A percentile compares a stretch with the other conserved stretches of the same genome.
Conservation (phyloP, 1,140 invertebrate species). For the Pseudomyrmex cubaensis region DNA sequence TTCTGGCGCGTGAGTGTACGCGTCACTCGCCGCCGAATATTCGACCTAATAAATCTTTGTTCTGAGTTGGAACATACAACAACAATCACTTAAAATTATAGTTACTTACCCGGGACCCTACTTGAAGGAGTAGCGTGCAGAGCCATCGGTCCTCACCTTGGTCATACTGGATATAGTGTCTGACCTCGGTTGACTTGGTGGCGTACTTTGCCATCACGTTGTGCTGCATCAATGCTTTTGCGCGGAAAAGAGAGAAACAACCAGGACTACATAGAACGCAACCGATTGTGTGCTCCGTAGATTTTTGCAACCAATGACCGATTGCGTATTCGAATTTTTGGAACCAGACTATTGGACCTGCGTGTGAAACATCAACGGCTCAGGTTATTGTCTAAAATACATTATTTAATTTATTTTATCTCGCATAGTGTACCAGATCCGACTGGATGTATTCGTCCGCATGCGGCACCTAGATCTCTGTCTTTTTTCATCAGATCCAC, state of each 20-base stretch:
- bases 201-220: slow-evolving; percentile 96
- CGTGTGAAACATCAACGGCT: not conserved
- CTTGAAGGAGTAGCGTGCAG: slow-evolving; percentile 93
- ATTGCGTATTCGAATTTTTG: slow-evolving; percentile 98
- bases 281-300: slow-evolving; percentile 96
- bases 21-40: slow-evolving; percentile 96
- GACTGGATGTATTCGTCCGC: slow-evolving; percentile 96
- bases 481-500: slow-evolving; percentile 97
- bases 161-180: slow-evolving; percentile 97
- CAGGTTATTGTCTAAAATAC: no score
- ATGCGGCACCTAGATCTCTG: slow-evolving; percentile 94
- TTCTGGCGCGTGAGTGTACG: slow-evolving; percentile 96
- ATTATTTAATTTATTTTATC: not conserved
- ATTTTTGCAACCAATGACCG: slow-evolving; percentile 97
- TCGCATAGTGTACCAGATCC: slow-evolving; percentile 87
- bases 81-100: not conserved
- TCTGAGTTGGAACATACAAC: no score
- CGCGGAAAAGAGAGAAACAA: slow-evolving; percentile 96
- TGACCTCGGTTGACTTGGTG: slow-evolving; percentile 91
- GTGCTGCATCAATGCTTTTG: slow-evolving; percentile 95
- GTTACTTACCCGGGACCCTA: slow-evolving; percentile 91
- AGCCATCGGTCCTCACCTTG: slow-evolving; percentile 96
- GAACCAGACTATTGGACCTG: slow-evolving; percentile 96
- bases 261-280: slow-evolving; percentile 96
- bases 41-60: slow-evolving; percentile 85